These are phyloP conservation scores for Andrena bucephala DNA, from an alignment of 2,888 invertebrate species.

Conservation along the genomic window DNA sequence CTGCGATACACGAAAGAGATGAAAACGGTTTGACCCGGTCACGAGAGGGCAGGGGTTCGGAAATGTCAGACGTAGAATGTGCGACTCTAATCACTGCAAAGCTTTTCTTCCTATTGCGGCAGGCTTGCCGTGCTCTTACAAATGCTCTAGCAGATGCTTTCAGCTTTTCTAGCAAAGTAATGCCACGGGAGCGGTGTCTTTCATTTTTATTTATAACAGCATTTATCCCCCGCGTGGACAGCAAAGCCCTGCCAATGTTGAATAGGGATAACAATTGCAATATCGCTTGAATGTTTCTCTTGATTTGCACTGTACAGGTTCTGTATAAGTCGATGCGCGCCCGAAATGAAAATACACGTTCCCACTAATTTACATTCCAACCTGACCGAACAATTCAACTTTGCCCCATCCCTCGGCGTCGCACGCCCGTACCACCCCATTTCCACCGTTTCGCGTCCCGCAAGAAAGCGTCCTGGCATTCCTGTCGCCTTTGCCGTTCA, in stretches of 20 bases:
- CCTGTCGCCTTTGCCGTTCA: slow-evolving; percentile 59
- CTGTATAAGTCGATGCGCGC: too few relatives aligned
- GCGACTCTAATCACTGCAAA: slow-evolving; percentile 1
- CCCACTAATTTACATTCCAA: slow-evolving; percentile 15
- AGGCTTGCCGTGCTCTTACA: not conserved
- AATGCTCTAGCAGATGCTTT: not conserved
- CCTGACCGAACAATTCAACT: slow-evolving; percentile 2
- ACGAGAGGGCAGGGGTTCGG: slow-evolving; percentile 5
- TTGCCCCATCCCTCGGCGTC: not conserved
- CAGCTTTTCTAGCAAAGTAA: not conserved
- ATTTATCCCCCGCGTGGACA: too few relatives aligned
- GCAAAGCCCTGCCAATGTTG: too few relatives aligned
- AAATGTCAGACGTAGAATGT: slow-evolving; percentile 19
- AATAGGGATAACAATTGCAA: too few relatives aligned
- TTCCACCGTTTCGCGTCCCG: slow-evolving; percentile 4
- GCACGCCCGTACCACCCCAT: not conserved
- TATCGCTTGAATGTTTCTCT: too few relatives aligned
- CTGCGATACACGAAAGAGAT: slow-evolving; percentile 68
- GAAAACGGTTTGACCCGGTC: slow-evolving; percentile 74
- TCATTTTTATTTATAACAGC: too few relatives aligned
- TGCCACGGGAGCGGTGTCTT: not conserved
- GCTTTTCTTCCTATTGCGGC: slow-evolving; percentile 14
- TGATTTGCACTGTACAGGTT: too few relatives aligned
- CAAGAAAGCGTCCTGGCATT: slow-evolving; percentile 31
- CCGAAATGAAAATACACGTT: not conserved